These are phyloP conservation scores for Spodoptera littoralis DNA, from an alignment of 2,888 invertebrate species.

Conservation along the genomic window DNA sequence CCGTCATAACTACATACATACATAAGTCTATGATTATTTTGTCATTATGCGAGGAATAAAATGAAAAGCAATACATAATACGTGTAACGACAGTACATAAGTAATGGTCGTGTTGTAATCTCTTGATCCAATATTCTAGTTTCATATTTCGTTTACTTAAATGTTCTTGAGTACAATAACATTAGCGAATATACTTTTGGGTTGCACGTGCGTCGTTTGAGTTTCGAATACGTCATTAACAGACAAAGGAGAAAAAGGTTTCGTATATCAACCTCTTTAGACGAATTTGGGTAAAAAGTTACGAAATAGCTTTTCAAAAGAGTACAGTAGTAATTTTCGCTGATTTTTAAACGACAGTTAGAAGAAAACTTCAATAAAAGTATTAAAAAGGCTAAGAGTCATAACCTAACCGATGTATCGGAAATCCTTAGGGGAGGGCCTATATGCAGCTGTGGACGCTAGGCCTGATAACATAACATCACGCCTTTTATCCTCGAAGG, in stretches of 20 bases:
- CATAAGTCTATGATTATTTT: constrained; percentile 24
- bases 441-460: no score
- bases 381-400: no score
- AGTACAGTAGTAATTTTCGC: no score
- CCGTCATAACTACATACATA: no score
- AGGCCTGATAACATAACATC: no score
- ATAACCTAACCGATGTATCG: no score
- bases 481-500: no score
- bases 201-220: constrained; percentile 39
- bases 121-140: constrained; percentile 4
- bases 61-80: background rate
- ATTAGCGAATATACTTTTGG: constrained; percentile 17
- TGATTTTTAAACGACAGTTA: no score
- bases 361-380: no score
- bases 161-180: constrained; percentile 22
- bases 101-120: constrained; percentile 9
- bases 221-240: constrained; percentile 15
- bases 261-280: constrained; percentile 12
- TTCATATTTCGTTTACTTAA: constrained; percentile 11
- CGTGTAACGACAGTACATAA: constrained; percentile 6
- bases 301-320: no score
- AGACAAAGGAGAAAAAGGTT: constrained; percentile 34
- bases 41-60: constrained; percentile 19
- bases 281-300: background rate
- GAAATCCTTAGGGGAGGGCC: no score